Base-by-base conservation (phyloP, 1,140 invertebrate species). In the Tetragonula clypearis region DNA sequence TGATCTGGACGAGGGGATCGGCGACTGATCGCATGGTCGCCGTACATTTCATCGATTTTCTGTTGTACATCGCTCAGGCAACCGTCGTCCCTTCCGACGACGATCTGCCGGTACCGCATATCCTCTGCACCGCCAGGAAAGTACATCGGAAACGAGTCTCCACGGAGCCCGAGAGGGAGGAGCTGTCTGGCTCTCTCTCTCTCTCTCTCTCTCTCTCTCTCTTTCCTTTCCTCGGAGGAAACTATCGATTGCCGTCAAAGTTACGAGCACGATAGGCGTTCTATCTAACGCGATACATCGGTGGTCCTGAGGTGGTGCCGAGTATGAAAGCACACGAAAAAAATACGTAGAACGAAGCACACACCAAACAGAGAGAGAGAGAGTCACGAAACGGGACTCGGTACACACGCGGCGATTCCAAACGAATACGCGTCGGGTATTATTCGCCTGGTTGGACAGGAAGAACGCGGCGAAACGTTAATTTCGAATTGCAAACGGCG, bases 191-290 rank as follows among this genome's bases (percentile, higher is more conserved):
- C 69, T 49, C 56, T 72, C 68, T 73, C 56, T 72, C 56, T 49
- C 56, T 72, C 68, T 35, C 35, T 35, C 35, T 35, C 35, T 35
- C 35, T 35, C 35, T 35, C 2, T 35, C 35, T 73, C 69, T 72
- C 69, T 41, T 69, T 72, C 68, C 58, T 56, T 62, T 23, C 72
- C 66, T 62, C 75, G 55, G 26, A 79, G 26, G 30, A n/a, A 79
- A 84, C 68, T 84, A 84, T 84, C 82, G 82, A 84, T 84, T 84
- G 68, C 56, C 68, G 74, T 14, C 56, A 79, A 30, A 84, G 76
- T 65, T 71, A 84, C 76, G 82, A 78, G 35, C 60, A 11, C 68
- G 75, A 84, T 84, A 79, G 56, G 56, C 41, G 49, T 84, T 30
- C 30, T 30, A 30, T 30, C 66, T 65, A 84, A 84, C 82, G 66